Evolutionary conservation across 2,888 invertebrate species (phyloP), one percentile per base, ranked within the genome.

Genomic region (Lamellibrachia satsuma): DNA sequence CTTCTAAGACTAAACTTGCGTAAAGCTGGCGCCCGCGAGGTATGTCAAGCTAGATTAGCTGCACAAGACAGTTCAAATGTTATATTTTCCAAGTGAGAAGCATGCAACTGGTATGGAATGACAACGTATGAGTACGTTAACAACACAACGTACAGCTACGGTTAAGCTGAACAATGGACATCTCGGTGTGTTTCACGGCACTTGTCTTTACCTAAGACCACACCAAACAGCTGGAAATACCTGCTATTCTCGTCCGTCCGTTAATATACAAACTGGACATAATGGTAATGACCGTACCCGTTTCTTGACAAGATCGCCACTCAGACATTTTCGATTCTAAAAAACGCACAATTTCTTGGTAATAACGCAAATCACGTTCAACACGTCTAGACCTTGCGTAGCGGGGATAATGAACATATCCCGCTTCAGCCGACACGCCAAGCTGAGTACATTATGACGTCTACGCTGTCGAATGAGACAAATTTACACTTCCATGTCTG

Each of bases 271-370:
- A 75, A 22, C 4, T 75, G 75, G 75, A 75, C 75, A 15, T 75
- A 75, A 75, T 75, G 75, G 75, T 75, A 75, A 15, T 75, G 75
- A 75, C 75, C 75, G 11, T 75, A 75, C 75, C 75, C 75, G 75
- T 75, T 75, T 75, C 60, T 7, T 60, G 60, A 11, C 75, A 75
- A 75, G 15, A 75, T 15, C 22, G 75, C 75, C 11, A 11, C 75
- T 75, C 75, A 22, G n/a, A 75, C n/a, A n/a, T 75, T 75, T 75
- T 6, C n/a, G 6, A 75, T 75, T 75, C 75, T 75, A 75, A 75
- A 75, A 75, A 75, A 22, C 22, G 6, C 15, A 75, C n/a, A 4
- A n/a, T 22, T 60, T 60, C 9, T 4, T 60, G 11, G 9, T 60
- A 15, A 39, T 39, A 39, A 39, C 39, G 39, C 39, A 39, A 39